Evolutionary conservation across 2,797 vertebrate genomes (phyloP), one percentile per base, ranked within the genome.

Genomic region (Eremophila alpestris): DNA sequence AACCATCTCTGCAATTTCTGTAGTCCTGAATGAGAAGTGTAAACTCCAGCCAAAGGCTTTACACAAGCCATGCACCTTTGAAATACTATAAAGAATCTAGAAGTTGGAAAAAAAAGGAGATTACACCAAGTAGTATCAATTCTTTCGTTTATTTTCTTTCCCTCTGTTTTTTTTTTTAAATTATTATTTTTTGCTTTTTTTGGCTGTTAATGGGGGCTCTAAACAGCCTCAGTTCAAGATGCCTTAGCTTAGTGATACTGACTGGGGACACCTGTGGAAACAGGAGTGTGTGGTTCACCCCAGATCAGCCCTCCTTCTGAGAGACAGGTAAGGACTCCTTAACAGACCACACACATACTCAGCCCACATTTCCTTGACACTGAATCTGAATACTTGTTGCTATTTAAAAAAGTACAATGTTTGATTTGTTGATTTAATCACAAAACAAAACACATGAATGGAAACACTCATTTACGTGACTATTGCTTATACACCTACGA

Each of bases 361-460:
- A 46, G 36, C 43, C 97, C 96, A 86, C 87, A 34, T 93, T 97
- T 95, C 96, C 96, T 97, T 93, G 97, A 96, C 91, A 97, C 93
- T 94, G 95, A 97, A 97, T 97, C 97, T 97, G 97, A 98, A 96
- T 97, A 98, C 96, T 96, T 97, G 97, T 97, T 97, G 98, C 98
- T 98, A 98, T 98, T 98, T 98, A 96, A 97, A 98, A 98, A 98
- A 98, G 98, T 98, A 98, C 97, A 97, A 98, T 97, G 98, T 97
- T 98, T 95, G 98, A 96, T 95, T 94, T 82, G 96, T 89, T 96
- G 91, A 92, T 96, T 97, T 90, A 96, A 96, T 97, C 97, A 97
- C 93, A 97, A 98, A 98, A 98, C 96, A 96, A 97, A 98, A 98
- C 97, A 97, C 98, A 98, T 95, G 97, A 97, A 98, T 98, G 98